Evolutionary conservation across 2,113 vertebrate genomes (phyloP), one percentile per base, ranked within the genome.

Genomic region (Galbula dea): DNA sequence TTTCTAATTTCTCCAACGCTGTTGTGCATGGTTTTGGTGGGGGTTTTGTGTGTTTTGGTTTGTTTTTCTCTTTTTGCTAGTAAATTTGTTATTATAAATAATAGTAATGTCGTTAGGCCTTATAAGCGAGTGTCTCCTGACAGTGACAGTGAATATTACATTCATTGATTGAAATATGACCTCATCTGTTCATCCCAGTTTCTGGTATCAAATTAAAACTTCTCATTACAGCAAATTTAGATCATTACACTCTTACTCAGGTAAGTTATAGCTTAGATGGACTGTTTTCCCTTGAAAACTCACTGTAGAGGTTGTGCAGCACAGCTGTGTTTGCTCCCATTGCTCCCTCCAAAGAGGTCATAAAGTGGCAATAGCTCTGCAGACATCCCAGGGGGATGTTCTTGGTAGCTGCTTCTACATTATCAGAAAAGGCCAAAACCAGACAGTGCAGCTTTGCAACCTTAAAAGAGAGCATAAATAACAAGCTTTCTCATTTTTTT

Each of bases 161-260:
- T 61, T 88, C 12, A 39, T 88, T 81, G 66, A 49, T 54, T 3
- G 4, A 92, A 94, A 80, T 1, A 17, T 58, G 68, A 80, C 67
- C 73, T 89, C 83, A 62, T 88, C 58, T 76, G 37, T 83, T 93
- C 34, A 26, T 85, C 90, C 63, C 32, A 62, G 46, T 66, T 94
- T 93, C 80, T 92, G 59, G 12, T 79, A 86, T 81, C 36, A 79
- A 89, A 94, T 89, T 90, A 83, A 83, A 83, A 66, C 18, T 83
- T 66, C 59, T 86, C 49, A 73, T 83, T 80, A 62, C 58, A 61
- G 46, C 93, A 78, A 86, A 78, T 87, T 74, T 83, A 87, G 48
- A 62, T n/a, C 17, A 49, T 62, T 75, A 37, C 46, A 55, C 15
- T 49, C 61, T 67, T 71, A 15, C 66, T 58, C 17, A 51, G 57